Evolutionary conservation across 2,888 invertebrate species (phyloP), one percentile per base, ranked within the genome.

Genomic region (Stenchaetothrips biformis): DNA sequence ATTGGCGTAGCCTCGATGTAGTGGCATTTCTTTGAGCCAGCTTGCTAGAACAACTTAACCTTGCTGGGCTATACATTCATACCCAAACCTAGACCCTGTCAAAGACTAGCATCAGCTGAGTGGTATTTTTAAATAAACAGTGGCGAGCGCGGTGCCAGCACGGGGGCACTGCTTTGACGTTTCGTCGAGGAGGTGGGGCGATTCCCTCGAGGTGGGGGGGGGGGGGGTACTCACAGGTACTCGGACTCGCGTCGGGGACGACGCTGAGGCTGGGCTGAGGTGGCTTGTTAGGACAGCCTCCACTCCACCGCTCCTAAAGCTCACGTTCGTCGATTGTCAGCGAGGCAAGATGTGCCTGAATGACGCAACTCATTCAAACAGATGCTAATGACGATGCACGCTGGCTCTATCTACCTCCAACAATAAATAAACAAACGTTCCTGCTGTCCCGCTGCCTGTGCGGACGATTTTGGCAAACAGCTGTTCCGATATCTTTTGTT

Each of bases 81-180:
- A 11, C 11, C 21, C 7, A 74, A 25, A 74, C 67, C 67, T 74
- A 74, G 25, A 74, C 67, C 67, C 25, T 74, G 67, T 21, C 67
- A 74, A 37, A 37, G 37, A 74, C 67, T 74, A 21, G 25, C 67
- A 74, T 74, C 67, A 25, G 67, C 67, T 74, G 67, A 7, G 67
- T 7, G 25, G 67, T 74, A 74, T 74, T 74, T 74, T 74, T 74
- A 74, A 74, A 74, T 11, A 25, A 74, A 74, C 25, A 74, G 7
- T 74, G 25, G 21, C 21, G 11, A 25, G 25, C 67, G 11, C 25
- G 25, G 18, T 59, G 59, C 67, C 25, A 74, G 67, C 21, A 25
- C 9, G 21, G 67, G 21, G 67, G 21, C 11, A 9, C 53, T 21
- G 21, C 21, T n/a, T 74, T 74, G 67, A 74, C n/a, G 67, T 74